Conservation (phyloP, 92 coral and sea anemone genomes). For the Parazoanthus darwini region DNA sequence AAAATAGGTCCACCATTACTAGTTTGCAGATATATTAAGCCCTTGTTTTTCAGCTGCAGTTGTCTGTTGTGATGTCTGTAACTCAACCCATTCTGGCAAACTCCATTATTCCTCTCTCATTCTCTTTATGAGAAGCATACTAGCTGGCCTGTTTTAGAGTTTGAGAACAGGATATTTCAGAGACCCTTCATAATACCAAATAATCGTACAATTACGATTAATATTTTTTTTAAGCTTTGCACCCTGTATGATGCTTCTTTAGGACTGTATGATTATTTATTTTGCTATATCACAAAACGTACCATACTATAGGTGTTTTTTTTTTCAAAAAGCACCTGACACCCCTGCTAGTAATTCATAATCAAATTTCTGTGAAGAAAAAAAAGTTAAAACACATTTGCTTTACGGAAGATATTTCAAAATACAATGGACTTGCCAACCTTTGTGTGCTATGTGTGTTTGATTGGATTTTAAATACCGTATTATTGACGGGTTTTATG, state of each 20-base stretch:
- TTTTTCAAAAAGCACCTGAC: too few relatives aligned
- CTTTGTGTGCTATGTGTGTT: neutral
- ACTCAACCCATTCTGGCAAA: too few relatives aligned
- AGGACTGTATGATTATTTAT: constrained; percentile 12
- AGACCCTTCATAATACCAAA: neutral
- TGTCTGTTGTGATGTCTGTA: too few relatives aligned
- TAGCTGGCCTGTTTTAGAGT: too few relatives aligned
- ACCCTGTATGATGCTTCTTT: neutral
- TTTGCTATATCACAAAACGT: neutral
- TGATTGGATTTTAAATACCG: neutral
- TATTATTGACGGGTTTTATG: neutral
- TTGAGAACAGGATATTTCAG: too few relatives aligned
- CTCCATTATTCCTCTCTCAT: too few relatives aligned
- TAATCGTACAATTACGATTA: neutral
- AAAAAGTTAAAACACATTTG: neutral
- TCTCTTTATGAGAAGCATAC: too few relatives aligned
- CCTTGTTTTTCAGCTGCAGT: too few relatives aligned
- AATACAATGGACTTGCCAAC: neutral
- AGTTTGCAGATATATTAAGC: too few relatives aligned
- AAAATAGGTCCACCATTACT: too few relatives aligned
- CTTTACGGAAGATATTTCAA: neutral
- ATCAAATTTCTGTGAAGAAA: neutral
- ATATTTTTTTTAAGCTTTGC: neutral
- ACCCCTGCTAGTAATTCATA: neutral
- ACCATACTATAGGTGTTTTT: neutral